Evolutionary conservation across 2,888 invertebrate genomes (phyloP).

Genomic region (Callosobruchus maculatus): DNA sequence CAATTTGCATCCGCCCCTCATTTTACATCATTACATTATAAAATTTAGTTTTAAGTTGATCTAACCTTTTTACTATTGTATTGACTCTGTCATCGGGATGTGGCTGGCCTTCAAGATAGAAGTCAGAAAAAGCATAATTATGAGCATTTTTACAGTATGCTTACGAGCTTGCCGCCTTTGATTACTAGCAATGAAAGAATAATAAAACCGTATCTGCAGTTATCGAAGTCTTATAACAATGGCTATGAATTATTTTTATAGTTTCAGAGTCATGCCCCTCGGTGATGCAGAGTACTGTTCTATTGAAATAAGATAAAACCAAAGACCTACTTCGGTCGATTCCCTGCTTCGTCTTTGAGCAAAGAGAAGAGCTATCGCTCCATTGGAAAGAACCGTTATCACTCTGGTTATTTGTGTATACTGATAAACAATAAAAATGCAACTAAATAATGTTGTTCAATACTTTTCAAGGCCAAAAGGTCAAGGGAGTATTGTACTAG

Average conservation of each 20-base stretch:
- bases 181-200: background rate
- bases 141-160: background rate
- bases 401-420: background rate
- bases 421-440: too few species aligned
- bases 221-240: background rate
- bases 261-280: background rate
- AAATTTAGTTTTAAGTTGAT: too few species aligned
- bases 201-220: background rate
- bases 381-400: background rate
- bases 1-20: too few species aligned
- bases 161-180: background rate
- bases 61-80: too few species aligned
- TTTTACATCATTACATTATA: too few species aligned
- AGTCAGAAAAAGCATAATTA: background rate
- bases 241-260: background rate
- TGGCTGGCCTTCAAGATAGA: background rate
- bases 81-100: background rate
- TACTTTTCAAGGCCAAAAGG: too few species aligned
- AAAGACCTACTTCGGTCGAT: background rate
- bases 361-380: background rate
- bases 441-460: too few species aligned
- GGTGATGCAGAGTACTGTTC: background rate
- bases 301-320: background rate
- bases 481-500: too few species aligned
- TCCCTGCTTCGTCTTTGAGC: background rate